A percentile compares a stretch with the other conserved stretches of the same genome.
These are phyloP conservation scores for Peromyscus polionotus DNA, from an alignment of 2,113 vertebrate genomes.

Conservation along the genomic window DNA sequence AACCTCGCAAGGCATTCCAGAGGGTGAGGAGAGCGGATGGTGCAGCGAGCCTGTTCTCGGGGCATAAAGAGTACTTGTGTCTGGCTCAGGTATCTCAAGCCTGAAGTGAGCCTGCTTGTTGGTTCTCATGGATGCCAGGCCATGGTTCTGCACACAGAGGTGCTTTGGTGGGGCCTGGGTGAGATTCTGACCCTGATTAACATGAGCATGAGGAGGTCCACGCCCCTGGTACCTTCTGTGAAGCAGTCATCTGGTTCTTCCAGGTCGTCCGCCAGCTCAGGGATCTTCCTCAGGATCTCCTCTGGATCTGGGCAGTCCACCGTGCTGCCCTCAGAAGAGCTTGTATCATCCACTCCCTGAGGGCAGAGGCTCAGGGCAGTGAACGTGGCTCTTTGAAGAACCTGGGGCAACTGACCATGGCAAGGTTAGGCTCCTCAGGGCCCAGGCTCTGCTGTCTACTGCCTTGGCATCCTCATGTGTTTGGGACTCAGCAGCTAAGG, in stretches of 20 bases:
- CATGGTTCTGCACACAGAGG: neutral
- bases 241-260: constrained; percentile 95
- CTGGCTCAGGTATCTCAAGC: neutral
- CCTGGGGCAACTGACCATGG: fast-evolving
- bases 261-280: constrained; percentile 89
- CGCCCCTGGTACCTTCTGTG: constrained; percentile 89
- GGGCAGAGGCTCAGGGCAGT: constrained; percentile 27
- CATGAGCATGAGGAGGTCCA: fast-evolving
- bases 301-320: constrained; percentile 94
- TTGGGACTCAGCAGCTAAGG: neutral
- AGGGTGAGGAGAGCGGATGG: neutral
- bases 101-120: neutral
- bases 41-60: fast-evolving
- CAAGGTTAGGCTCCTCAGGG: neutral
- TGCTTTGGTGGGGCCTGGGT: fast-evolving
- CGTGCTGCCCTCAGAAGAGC: constrained; percentile 95
- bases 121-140: neutral
- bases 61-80: fast-evolving
- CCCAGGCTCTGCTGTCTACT: neutral
- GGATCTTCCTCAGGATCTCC: constrained; percentile 90
- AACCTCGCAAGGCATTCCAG: neutral
- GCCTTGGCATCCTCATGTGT: neutral
- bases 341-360: constrained; percentile 85
- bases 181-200: neutral
- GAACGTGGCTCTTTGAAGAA: neutral